These are phyloP conservation scores for Gastrophryne carolinensis DNA, from an alignment of 2,797 vertebrate genomes.

Conservation along the genomic window DNA sequence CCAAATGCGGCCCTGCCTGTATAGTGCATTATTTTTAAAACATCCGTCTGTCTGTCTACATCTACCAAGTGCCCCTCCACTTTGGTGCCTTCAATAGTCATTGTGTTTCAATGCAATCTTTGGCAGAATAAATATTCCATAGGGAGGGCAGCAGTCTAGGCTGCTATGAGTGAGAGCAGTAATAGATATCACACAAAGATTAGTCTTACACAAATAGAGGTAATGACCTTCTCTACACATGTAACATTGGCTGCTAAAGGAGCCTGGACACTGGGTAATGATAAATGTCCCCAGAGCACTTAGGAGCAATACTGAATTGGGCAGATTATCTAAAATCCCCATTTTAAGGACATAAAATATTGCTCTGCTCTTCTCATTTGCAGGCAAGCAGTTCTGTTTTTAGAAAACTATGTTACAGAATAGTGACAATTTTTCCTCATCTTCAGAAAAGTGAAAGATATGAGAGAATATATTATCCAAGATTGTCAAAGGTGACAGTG, in stretches of 20 bases:
- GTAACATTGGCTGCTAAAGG: not conserved
- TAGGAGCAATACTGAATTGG: conserved; percentile 7
- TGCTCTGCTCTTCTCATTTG: not conserved
- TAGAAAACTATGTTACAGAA: not conserved
- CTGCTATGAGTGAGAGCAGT: conserved; percentile 17
- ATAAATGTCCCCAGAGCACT: conserved; percentile 15
- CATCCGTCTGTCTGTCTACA: conserved; percentile 15
- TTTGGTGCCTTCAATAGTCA: conserved; percentile 15
- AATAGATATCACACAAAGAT: conserved; percentile 37
- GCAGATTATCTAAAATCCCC: conserved; percentile 25
- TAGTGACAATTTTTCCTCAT: not conserved
- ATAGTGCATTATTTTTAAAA: not conserved
- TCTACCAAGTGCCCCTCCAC: conserved; percentile 9
- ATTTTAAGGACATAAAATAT: conserved; percentile 21
- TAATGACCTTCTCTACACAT: conserved; percentile 37
- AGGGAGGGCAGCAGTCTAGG: conserved; percentile 33
- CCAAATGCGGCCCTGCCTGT: too few relatives aligned
- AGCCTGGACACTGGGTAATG: conserved; percentile 17
- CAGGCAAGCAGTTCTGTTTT: not conserved
- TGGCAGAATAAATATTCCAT: conserved; percentile 31
- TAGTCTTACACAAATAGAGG: conserved; percentile 31
- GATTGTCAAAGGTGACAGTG: not conserved
- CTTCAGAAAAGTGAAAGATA: not conserved
- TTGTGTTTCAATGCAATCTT: conserved; percentile 3
- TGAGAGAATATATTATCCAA: not conserved